A percentile compares a stretch with the other conserved stretches of the same genome.
Evolutionary conservation across 2,113 vertebrate species (phyloP).

Genomic region (Naja naja): DNA sequence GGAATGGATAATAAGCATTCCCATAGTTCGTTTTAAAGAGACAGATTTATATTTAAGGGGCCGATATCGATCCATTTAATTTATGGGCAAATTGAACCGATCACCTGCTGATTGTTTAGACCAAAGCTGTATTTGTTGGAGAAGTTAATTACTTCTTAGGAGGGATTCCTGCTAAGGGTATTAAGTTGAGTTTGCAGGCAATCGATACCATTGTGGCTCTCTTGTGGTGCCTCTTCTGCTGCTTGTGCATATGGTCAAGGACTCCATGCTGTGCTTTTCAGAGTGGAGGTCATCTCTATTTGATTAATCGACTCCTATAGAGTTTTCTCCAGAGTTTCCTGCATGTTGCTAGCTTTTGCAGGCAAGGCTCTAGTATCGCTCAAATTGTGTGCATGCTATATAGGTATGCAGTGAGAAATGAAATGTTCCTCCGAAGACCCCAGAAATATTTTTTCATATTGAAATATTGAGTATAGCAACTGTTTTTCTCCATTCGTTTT

Average conservation of each 20-base stretch:
- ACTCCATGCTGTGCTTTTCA: background rate
- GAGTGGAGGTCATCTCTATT: background rate
- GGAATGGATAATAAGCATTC: background rate
- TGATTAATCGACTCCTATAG: background rate
- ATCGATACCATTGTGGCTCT: slow-evolving; percentile 3
- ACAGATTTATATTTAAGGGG: slow-evolving; percentile 1
- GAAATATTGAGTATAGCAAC: background rate
- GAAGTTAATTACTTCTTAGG: slow-evolving; percentile 24
- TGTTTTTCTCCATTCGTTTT: background rate
- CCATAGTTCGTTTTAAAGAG: background rate
- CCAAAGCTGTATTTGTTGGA: slow-evolving; percentile 2
- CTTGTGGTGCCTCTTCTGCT: background rate
- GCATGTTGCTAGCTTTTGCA: background rate
- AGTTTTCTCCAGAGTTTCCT: background rate
- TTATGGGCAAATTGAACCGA: slow-evolving; percentile 15
- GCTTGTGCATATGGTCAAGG: background rate
- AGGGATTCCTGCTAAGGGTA: slow-evolving; percentile 6
- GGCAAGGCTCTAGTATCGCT: background rate
- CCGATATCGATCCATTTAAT: slow-evolving; percentile 11
- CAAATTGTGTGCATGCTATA: background rate
- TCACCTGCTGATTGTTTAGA: slow-evolving; percentile 27
- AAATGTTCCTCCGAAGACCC: background rate
- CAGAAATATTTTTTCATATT: background rate
- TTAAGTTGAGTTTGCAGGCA: slow-evolving; percentile 7
- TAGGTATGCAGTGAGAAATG: background rate